Conservation (phyloP, 2,113 vertebrate genomes). For the Thermophis baileyi region DNA sequence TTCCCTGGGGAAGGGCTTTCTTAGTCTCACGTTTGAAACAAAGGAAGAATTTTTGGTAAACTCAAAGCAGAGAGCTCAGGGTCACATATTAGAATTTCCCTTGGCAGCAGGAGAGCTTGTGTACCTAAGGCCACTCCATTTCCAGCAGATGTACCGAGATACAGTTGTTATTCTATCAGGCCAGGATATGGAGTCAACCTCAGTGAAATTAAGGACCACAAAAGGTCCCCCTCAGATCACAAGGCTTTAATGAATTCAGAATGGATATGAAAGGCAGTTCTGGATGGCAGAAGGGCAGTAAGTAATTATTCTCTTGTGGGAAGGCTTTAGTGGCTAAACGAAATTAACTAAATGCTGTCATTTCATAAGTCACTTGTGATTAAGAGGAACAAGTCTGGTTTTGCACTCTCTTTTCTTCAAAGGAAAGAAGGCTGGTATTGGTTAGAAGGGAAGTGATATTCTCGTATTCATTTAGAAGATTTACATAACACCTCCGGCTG, state of each 20-base stretch:
- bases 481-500: background rate
- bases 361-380: slow-evolving; percentile 57
- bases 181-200: slow-evolving; percentile 34
- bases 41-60: slow-evolving; percentile 51
- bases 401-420: slow-evolving; percentile 33
- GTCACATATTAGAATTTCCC: slow-evolving; percentile 34
- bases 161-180: slow-evolving; percentile 42
- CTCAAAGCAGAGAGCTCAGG: slow-evolving; percentile 49
- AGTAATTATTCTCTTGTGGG: slow-evolving; percentile 46
- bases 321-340: slow-evolving; percentile 50
- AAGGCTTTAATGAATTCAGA: slow-evolving; percentile 29
- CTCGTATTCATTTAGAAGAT: background rate
- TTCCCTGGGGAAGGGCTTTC: slow-evolving; percentile 47
- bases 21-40: slow-evolving; percentile 52
- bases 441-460: background rate
- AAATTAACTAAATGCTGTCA: slow-evolving; percentile 48
- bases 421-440: slow-evolving; percentile 15
- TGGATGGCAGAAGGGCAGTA: slow-evolving; percentile 50
- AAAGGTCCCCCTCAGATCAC: slow-evolving; percentile 43
- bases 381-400: slow-evolving; percentile 52
- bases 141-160: slow-evolving; percentile 14
- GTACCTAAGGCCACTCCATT: slow-evolving; percentile 19
- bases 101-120: background rate
- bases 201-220: slow-evolving; percentile 27
- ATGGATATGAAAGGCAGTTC: background rate